Evolutionary conservation across 2,797 vertebrate genomes (phyloP).

Genomic region (Clarias platycephalus): DNA sequence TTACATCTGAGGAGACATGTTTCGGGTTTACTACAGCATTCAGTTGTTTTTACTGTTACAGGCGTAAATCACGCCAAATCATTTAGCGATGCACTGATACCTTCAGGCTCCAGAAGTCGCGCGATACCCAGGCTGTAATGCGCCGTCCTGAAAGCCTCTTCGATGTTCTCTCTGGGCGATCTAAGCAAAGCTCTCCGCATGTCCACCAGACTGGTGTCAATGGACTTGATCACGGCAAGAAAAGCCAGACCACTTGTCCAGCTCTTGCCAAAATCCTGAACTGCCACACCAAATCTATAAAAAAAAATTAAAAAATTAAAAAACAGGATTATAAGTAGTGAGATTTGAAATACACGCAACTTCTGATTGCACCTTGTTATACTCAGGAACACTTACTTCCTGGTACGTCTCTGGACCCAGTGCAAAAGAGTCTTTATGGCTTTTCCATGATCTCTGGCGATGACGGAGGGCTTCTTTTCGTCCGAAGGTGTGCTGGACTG

Average conservation of each 20-base stretch:
- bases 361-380: neutral
- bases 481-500: conserved; percentile 80
- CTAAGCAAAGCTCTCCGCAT: conserved; percentile 88
- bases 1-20: conserved; percentile 78
- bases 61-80: neutral
- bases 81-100: conserved; percentile 64
- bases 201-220: conserved; percentile 89
- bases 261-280: conserved; percentile 92
- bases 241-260: conserved; percentile 95
- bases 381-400: conserved; percentile 80
- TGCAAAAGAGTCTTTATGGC: conserved; percentile 89
- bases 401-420: conserved; percentile 93
- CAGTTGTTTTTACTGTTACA: neutral
- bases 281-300: conserved; percentile 87
- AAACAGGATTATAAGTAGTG: neutral
- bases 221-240: conserved; percentile 93
- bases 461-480: conserved; percentile 70
- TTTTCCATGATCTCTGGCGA: conserved; percentile 85
- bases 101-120: conserved; percentile 91
- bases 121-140: conserved; percentile 87
- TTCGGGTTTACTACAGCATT: neutral
- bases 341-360: neutral
- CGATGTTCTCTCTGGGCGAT: conserved; percentile 83
- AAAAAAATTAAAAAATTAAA: conserved; percentile 13
- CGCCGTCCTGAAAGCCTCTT: conserved; percentile 90